A percentile compares a stretch with the other conserved stretches of the same genome.
Conservation (phyloP, 2,888 invertebrate species). For the Rhogogaster chlorosoma region DNA sequence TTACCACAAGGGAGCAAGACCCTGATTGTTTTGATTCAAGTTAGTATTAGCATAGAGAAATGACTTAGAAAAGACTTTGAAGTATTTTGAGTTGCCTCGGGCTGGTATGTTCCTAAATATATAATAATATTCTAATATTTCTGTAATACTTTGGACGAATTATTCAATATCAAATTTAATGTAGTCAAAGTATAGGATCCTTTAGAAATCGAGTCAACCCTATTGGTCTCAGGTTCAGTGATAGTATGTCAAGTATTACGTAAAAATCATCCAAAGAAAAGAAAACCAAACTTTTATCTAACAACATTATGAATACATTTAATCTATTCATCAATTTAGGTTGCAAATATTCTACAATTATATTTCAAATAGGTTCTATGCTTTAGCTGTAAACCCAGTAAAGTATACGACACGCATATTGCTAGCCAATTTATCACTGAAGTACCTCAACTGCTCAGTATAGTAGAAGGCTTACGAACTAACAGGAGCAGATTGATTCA, state of each 20-base stretch:
- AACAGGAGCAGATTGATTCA: not conserved
- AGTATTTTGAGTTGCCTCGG: conserved; percentile 28
- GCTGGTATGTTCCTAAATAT: conserved; percentile 41
- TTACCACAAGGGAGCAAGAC: not conserved
- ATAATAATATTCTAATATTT: conserved; percentile 35
- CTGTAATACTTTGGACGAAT: conserved; percentile 16
- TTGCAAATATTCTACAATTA: not conserved
- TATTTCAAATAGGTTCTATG: conserved; percentile 18
- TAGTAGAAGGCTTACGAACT: not conserved
- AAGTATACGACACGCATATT: not conserved
- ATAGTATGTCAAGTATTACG: conserved; percentile 9
- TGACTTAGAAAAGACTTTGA: not conserved
- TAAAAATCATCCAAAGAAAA: not conserved
- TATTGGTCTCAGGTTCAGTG: conserved; percentile 23
- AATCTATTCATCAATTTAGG: conserved; percentile 8
- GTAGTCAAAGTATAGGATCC: conserved; percentile 1
- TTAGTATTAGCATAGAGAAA: not conserved
- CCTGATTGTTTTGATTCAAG: not conserved
- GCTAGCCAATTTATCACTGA: not conserved
- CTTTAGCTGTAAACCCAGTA: not conserved
- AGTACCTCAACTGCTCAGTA: not conserved
- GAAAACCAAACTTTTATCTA: not conserved
- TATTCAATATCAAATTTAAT: not conserved
- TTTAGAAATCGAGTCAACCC: conserved; percentile 19
- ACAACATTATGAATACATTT: not conserved